Base-by-base conservation (phyloP, 53 echinoderm and acorn worm genomes). In the Holothuria leucospilota region DNA sequence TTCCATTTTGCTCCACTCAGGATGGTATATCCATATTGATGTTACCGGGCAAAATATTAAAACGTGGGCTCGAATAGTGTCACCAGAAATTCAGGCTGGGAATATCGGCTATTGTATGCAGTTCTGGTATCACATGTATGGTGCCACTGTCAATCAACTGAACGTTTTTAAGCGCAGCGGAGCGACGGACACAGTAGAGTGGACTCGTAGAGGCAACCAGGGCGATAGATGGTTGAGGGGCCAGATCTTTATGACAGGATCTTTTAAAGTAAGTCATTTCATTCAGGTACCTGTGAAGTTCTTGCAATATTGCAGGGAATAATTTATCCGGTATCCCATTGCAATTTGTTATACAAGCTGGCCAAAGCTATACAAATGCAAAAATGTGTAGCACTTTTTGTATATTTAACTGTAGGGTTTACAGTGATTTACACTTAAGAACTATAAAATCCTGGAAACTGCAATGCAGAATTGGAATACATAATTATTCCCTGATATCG, bases 101-200 rank as follows among this genome's bases (percentile, higher is more conserved):
- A 28, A 53, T 9, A 53, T 49, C 16, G 93, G 93, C 5, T 85
- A 81, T 26, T 88, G 88, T 38, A 60, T 88, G 34, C 88, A 88
- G 61, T 96, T 96, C 89, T 96, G 94, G 94, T 93, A 95, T 29
- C 92, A 96, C 81, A 96, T 96, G 97, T 95, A 95, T 84, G 94
- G 97, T 4, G 72, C 84, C 41, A 74, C 67, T 13, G 68, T 95
- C 69, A 84, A 84, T 7, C 51, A 63, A 4, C 68, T 93, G 12
- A 90, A 90, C 49, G 84, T 90, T 7, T 93, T 93, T 75, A 82
- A 85, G 13, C 81, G 64, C 20, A 69, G 71, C 21, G 85, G 84
- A 11, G 78, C 81, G 16, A 41, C 78, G 0, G 85, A 68, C 8
- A 91, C 90, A 20, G 56, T 88, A n/a, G 75, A 88, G n/a, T 91